Base-by-base conservation (phyloP, 2,797 vertebrate species). In the Protonibea diacanthus region DNA sequence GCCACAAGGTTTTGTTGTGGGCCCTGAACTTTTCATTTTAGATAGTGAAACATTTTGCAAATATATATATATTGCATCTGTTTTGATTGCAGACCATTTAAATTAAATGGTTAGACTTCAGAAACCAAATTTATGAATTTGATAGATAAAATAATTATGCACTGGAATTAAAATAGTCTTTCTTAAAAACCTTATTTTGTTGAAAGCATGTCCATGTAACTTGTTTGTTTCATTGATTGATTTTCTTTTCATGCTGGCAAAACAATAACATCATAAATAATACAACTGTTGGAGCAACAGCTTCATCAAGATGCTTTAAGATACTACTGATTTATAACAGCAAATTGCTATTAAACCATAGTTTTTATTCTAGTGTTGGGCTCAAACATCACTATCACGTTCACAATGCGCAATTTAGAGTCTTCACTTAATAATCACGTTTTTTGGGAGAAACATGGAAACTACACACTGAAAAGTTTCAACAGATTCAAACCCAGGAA, bases 1-100 rank as follows among this genome's bases (percentile, higher is more conserved):
- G 59, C 59, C 70, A 33, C 52, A 74, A 23, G 53, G 47, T 40
- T 69, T 33, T 18, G 8, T 40, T 29, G 7, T 40, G 17, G 56
- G 48, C 38, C 42, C 11, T 8, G 7, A 52, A 58, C 20, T 11
- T 47, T 59, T 45, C 0, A 18, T 56, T 53, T 10, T 7, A 5
- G 20, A 38, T 40, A n/a, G 17, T 14, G 14, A 20, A 27, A 55
- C 55, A 29, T 20, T 2, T n/a, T 2, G 14, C 21, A 40, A 62
- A n/a, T n/a, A n/a, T n/a, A 12, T 9, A 49, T 13, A 44, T 9
- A 33, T 33, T 2, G 2, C 10, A 25, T 27, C 40, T 55, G 6
- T 18, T 33, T 49, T 38, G 27, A 49, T 33, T 33, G 15, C 17
- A 18, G 11, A 29, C 1, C 3, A 17, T 44, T 12, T 38, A 33